Evolutionary conservation across 2,888 invertebrate genomes (phyloP), one percentile per base, ranked within the genome.

Genomic region (Beris morrisii): DNA sequence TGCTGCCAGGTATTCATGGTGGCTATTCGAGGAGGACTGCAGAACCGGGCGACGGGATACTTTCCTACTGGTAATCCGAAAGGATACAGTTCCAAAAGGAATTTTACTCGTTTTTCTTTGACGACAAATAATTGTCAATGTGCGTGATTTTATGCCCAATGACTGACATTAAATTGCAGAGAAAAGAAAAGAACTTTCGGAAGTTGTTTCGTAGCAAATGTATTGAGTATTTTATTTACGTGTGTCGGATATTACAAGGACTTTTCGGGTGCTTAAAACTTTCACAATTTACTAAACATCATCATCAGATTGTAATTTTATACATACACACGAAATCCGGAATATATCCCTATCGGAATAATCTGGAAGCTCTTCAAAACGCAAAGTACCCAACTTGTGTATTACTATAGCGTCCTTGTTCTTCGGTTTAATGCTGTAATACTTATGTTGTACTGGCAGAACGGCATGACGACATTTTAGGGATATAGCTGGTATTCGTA

Each of bases 281-380:
- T 61, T 61, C 22, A 52, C 61, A 61, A 61, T 61, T 61, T 52
- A 52, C 61, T 52, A 9, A 30, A 22, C 50, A 61, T 52, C 50
- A 61, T 52, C 50, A 61, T 38, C 52, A 61, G 38, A 38, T 31
- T 32, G 61, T 52, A 6, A 52, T 32, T 50, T 38, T 22, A 38
- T 61, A 22, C 7, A 4, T 15, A 13, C 30, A 28, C 30, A 46
- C n/a, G 45, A 46, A 28, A 22, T 22, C 22, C 22, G 7, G 5
- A 46, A 12, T 15, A 46, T 6, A 11, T n/a, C 12, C 46, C 46
- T 46, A 15, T 15, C 12, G 22, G 13, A 38, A 38, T 31, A 61
- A 32, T 22, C 38, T 9, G 52, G 38, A 61, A 52, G 38, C 61
- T 28, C 30, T 52, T 43, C 38, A 61, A 61, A 52, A 52, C 43